phyloP scores from a whole-genome alignment of 2,113 vertebrate genomes.

The Machaerirhynchus nigripectus region DNA sequence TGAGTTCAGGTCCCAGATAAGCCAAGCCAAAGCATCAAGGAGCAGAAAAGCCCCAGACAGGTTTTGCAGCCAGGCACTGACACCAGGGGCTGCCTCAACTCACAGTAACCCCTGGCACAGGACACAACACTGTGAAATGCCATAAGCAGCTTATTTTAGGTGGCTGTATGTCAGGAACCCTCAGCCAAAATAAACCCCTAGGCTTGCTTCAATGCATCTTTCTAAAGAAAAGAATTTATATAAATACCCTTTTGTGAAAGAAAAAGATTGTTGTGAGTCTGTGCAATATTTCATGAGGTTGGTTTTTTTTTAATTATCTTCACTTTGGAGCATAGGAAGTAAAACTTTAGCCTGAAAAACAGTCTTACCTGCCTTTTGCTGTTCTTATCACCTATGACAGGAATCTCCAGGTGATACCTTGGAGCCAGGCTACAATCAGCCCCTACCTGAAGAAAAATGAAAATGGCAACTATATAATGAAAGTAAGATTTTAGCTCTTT shows the following conservation, averaged over 20 bases:
- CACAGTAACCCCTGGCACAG: neutral
- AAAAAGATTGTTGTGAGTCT: neutral
- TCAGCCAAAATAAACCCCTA: neutral
- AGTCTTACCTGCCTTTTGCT: neutral
- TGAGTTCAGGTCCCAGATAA: neutral
- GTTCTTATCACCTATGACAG: neutral
- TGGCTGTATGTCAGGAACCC: neutral
- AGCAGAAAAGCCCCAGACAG: neutral
- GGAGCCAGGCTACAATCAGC: neutral
- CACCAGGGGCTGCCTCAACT: neutral
- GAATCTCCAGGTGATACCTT: neutral
- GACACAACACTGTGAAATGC: neutral
- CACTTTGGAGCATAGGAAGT: neutral
- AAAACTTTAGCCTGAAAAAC: neutral
- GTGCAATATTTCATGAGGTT: neutral
- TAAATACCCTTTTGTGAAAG: neutral
- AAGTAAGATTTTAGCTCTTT: neutral
- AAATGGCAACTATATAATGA: neutral
- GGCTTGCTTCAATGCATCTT: neutral
- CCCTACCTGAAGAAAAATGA: neutral
- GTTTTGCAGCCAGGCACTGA: neutral
- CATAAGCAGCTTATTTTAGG: neutral
- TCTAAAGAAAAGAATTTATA: neutral
- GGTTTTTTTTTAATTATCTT: neutral
- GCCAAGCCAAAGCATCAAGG: rapidly evolving